Evolutionary conservation across 2,113 vertebrate genomes (phyloP).

Genomic region (Sula dactylatra): DNA sequence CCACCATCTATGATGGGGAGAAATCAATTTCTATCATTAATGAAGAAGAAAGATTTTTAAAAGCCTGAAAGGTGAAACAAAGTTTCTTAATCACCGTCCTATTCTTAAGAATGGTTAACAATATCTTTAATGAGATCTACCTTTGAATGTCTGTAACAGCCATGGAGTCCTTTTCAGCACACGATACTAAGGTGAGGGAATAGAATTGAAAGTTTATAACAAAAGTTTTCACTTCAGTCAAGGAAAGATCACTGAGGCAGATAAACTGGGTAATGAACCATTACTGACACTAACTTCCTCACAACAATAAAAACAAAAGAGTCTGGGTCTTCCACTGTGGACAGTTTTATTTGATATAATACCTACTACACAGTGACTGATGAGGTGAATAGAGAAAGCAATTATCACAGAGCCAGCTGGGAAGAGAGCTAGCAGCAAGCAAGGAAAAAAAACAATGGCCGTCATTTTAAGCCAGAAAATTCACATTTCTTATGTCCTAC

Average conservation of each 20-base stretch:
- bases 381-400: constrained; percentile 34
- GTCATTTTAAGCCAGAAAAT: constrained; percentile 12
- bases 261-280: constrained; percentile 30
- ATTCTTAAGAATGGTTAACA: background rate
- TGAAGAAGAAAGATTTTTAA: background rate
- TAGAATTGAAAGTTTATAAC: constrained; percentile 27
- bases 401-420: constrained; percentile 16
- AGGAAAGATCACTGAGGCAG: constrained; percentile 3
- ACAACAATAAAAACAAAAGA: constrained; percentile 29
- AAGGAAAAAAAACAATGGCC: background rate
- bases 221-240: constrained; percentile 34
- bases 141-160: constrained; percentile 1
- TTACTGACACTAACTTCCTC: constrained; percentile 40
- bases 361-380: background rate
- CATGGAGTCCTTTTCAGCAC: background rate
- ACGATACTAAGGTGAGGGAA: background rate
- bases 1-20: background rate
- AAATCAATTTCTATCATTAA: background rate
- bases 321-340: background rate
- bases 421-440: constrained; percentile 13
- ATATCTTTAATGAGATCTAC: constrained; percentile 26
- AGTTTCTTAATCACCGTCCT: background rate
- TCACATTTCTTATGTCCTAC: background rate
- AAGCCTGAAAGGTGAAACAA: background rate
- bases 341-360: constrained; percentile 38